Base-by-base conservation (phyloP, 2,888 invertebrate species). In the Eretmocerus hayati region DNA sequence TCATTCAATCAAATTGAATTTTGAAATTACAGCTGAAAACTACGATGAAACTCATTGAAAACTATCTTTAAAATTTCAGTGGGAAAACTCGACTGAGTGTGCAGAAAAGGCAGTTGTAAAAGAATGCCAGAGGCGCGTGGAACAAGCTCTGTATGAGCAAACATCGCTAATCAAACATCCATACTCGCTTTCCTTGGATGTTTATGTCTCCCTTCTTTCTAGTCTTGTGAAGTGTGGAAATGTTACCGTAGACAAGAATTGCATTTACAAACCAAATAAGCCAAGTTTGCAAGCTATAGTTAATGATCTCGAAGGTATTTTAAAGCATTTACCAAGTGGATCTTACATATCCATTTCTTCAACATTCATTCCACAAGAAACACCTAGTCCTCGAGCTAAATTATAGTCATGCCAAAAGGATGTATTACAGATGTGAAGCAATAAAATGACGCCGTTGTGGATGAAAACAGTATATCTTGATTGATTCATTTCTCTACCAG, bases 141-240 rank as follows among this genome's bases (percentile, higher is more conserved):
- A 86, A 67, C 62, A 64, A 18, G 60, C 73, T 31, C 63, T 81
- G 3, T 64, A 65, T 19, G 60, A 68, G 30, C 64, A 64, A 45
- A 59, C 62, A 13, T 64, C 67, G 33, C 63, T 69, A 44, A 73
- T 77, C 11, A 60, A 56, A 23, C 86, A 87, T 72, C 86, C 87
- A 0, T 87, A 86, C 71, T 81, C 83, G 57, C 75, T 90, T 49
- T 84, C 85, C 33, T 74, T 89, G 56, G 88, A 89, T 56, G 61
- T 73, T n/a, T 65, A 64, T 54, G 55, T 58, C 45, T 58, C 67
- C 4, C 62, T 67, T 16, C 53, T 69, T 45, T 52, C 56, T 36
- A 66, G 62, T 50, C 61, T 71, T 26, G 38, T 53, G 37, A 50
- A 58, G 13, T 58, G 60, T 52, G 62, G 58, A 44, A 59, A 63